A percentile compares a stretch with the other conserved stretches of the same genome.
Conservation (phyloP, 1,140 invertebrate genomes). For the Zeugodacus cucurbitae region DNA sequence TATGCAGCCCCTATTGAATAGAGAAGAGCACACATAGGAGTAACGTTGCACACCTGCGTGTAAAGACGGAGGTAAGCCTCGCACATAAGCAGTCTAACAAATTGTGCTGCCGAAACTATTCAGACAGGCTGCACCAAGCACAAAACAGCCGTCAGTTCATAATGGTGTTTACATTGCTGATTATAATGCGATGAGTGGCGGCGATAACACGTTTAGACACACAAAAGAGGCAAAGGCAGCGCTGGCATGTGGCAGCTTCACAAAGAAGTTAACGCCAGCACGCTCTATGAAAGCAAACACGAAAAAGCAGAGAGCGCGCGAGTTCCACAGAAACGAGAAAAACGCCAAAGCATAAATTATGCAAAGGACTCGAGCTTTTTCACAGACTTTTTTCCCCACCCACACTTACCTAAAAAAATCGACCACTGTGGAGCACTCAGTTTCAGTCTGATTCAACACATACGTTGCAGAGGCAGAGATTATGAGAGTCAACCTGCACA, state of each 20-base stretch:
- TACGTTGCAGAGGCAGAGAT: neutral
- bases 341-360: neutral
- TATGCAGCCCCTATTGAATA: neutral
- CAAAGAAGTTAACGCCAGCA: no score
- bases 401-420: neutral
- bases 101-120: neutral
- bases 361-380: neutral
- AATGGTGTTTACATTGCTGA: neutral
- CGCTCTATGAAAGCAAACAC: no score
- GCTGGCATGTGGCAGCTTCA: neutral
- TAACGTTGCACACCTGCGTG: no score
- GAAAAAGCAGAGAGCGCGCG: no score
- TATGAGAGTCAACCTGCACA: no score
- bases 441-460: neutral
- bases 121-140: neutral
- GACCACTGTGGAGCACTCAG: neutral
- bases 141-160: neutral
- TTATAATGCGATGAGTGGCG: neutral
- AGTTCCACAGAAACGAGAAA: neutral
- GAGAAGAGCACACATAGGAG: neutral
- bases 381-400: neutral
- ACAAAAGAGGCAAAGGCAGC: neutral
- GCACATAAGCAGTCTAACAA: neutral
- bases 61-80: neutral
- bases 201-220: neutral